phyloP scores from a whole-genome alignment of 2,888 invertebrate genomes.

The Carpatolechia fugitivella region DNA sequence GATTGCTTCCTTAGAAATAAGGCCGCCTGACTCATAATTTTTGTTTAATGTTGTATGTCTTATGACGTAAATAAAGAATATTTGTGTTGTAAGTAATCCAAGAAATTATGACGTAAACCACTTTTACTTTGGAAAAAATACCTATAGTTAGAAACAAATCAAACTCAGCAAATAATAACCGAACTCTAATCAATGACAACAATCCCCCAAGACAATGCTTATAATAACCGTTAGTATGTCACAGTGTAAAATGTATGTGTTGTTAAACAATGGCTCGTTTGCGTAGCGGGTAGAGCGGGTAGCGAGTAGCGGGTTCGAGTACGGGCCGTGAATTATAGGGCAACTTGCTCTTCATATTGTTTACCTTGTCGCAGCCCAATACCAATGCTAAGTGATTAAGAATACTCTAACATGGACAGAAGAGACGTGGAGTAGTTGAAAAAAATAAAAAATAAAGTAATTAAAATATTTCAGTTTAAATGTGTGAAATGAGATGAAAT shows the following conservation, averaged over 20 bases:
- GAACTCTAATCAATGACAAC: constrained; percentile 1
- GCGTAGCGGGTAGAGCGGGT: constrained; percentile 34
- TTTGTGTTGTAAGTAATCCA: too few species aligned
- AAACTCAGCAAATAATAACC: neutral
- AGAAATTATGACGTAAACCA: too few species aligned
- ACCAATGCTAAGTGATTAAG: constrained; percentile 79
- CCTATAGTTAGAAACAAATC: too few species aligned
- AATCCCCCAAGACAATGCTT: neutral
- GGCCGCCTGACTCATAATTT: too few species aligned
- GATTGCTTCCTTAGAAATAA: too few species aligned
- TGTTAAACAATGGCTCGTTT: constrained; percentile 11
- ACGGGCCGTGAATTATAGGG: constrained; percentile 70
- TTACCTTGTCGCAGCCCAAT: constrained; percentile 75
- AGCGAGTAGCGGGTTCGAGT: constrained; percentile 22
- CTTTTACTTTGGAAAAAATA: too few species aligned
- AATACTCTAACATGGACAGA: constrained; percentile 54
- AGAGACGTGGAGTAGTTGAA: constrained; percentile 37
- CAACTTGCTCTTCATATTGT: constrained; percentile 77
- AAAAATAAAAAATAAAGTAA: too few species aligned
- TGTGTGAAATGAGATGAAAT: too few species aligned
- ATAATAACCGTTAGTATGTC: constrained; percentile 32
- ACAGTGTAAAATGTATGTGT: constrained; percentile 42
- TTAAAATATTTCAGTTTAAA: too few species aligned
- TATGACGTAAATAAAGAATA: too few species aligned
- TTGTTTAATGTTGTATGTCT: too few species aligned